Percentiles rank a stretch among this genome's conserved stretches.
These are phyloP conservation scores for Catagonus wagneri DNA, from an alignment of 2,113 vertebrate genomes.

Conservation along the genomic window DNA sequence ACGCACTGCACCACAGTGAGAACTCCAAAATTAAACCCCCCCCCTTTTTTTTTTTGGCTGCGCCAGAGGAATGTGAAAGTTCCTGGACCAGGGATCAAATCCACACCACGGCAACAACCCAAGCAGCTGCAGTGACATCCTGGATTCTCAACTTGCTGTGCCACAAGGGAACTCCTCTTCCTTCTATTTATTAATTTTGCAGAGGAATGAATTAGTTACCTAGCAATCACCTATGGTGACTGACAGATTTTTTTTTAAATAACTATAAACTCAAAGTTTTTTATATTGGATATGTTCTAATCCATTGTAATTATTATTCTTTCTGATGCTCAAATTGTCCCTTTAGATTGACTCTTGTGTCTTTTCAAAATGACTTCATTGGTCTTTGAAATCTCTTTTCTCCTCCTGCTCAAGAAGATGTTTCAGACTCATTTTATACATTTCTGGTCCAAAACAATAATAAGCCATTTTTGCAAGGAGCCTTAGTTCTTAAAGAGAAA, in stretches of 20 bases:
- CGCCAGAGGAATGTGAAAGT: no score
- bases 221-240: neutral
- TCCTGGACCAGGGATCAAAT: no score
- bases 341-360: neutral
- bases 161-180: neutral
- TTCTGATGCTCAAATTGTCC: neutral
- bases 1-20: no score
- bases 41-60: no score
- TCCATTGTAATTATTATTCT: neutral
- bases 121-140: no score
- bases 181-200: constrained; percentile 28
- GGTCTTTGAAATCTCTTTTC: neutral
- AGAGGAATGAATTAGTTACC: neutral
- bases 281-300: neutral
- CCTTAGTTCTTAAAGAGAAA: neutral
- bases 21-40: no score
- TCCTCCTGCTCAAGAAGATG: neutral
- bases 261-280: neutral
- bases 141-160: no score
- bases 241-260: neutral
- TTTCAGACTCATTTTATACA: neutral
- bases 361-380: neutral
- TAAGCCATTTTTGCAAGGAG: neutral
- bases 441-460: neutral
- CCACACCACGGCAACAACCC: no score